Evolutionary conservation across 2,888 invertebrate genomes (phyloP).

Genomic region (Agrochola macilenta): DNA sequence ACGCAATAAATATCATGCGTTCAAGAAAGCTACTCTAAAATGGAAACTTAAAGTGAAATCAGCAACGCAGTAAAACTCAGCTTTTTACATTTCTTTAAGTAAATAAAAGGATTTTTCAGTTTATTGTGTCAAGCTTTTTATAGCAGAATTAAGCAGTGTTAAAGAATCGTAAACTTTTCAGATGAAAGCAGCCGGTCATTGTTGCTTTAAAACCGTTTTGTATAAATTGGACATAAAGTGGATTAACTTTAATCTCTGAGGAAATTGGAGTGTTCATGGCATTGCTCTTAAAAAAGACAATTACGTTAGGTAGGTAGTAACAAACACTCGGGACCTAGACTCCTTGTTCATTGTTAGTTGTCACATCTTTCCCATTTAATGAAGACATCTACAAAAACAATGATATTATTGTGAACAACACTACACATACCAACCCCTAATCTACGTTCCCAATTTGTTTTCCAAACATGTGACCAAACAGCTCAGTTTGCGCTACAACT

Average conservation of each 20-base stretch:
- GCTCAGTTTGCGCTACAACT: no score
- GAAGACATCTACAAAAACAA: background rate
- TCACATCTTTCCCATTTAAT: background rate
- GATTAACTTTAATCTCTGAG: constrained; percentile 46
- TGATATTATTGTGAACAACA: background rate
- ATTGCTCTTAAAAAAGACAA: constrained; percentile 16
- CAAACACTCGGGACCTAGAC: background rate
- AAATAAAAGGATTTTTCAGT: constrained; percentile 42
- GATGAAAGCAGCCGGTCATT: constrained; percentile 43
- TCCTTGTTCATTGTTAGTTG: background rate
- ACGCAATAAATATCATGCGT: constrained; percentile 39
- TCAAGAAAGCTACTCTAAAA: constrained; percentile 2
- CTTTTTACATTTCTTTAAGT: constrained; percentile 29
- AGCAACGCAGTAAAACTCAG: constrained; percentile 4
- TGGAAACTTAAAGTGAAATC: constrained; percentile 13
- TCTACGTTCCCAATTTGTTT: no score
- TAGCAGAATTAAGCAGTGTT: constrained; percentile 51
- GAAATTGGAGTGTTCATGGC: constrained; percentile 40
- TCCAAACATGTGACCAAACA: no score
- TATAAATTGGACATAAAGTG: constrained; percentile 49
- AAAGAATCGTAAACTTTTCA: constrained; percentile 61
- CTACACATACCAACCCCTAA: no score
- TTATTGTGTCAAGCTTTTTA: constrained; percentile 52
- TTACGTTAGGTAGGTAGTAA: background rate
- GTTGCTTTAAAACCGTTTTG: constrained; percentile 48